Evolutionary conservation across 2,888 invertebrate species (phyloP).

Genomic region (Antheraea yamamai): DNA sequence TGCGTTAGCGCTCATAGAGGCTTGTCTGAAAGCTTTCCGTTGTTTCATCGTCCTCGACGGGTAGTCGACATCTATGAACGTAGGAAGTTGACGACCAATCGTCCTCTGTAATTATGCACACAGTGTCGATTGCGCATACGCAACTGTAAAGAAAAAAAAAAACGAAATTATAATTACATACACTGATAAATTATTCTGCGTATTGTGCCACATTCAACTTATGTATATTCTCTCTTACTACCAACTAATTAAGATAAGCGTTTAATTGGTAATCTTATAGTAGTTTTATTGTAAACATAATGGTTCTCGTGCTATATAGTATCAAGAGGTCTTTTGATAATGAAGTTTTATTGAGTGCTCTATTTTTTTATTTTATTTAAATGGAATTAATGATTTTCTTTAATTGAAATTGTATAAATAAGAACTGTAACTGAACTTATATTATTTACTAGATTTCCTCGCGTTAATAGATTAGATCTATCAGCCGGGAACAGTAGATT

Average conservation of each 20-base stretch:
- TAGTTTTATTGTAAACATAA: slow-evolving; percentile 12
- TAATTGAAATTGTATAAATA: too few species aligned
- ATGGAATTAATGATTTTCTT: not conserved
- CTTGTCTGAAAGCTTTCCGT: slow-evolving; percentile 35
- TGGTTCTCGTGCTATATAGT: not conserved
- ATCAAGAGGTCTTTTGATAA: slow-evolving; percentile 7
- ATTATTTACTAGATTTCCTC: too few species aligned
- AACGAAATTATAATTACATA: not conserved
- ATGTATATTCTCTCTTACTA: slow-evolving; percentile 11
- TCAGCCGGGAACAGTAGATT: too few species aligned
- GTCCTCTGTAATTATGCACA: slow-evolving; percentile 40
- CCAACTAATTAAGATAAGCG: slow-evolving; percentile 1
- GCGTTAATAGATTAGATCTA: too few species aligned
- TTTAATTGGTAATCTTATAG: slow-evolving; percentile 12
- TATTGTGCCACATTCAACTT: slow-evolving; percentile 11
- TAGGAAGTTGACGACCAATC: slow-evolving; percentile 30
- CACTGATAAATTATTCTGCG: slow-evolving; percentile 15
- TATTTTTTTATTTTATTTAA: not conserved
- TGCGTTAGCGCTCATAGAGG: slow-evolving; percentile 19
- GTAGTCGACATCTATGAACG: slow-evolving; percentile 43
- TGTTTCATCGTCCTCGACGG: not conserved
- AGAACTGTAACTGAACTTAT: too few species aligned
- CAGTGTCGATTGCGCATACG: slow-evolving; percentile 33
- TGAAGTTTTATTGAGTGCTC: not conserved
- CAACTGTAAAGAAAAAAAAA: slow-evolving; percentile 48